Evolutionary conservation across 2,113 vertebrate genomes (phyloP).

Genomic region (Cheilinus undulatus): DNA sequence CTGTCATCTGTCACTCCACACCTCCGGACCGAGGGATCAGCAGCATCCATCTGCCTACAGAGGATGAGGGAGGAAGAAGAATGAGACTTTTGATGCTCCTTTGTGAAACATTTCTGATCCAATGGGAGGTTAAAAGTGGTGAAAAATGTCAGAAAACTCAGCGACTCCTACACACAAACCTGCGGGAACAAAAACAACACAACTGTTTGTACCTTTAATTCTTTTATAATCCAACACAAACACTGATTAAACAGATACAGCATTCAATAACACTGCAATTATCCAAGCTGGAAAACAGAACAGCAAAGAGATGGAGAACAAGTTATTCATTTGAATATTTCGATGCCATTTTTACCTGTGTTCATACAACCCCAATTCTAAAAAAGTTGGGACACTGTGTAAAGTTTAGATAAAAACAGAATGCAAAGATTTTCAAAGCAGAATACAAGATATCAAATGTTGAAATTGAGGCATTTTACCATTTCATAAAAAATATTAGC

Average conservation of each 20-base stretch:
- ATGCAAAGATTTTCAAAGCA: too few relatives aligned
- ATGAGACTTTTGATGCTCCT: constrained; percentile 28
- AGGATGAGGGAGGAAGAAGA: not conserved
- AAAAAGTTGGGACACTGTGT: too few relatives aligned
- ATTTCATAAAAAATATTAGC: too few relatives aligned
- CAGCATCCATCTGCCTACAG: constrained; percentile 57
- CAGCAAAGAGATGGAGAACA: too few relatives aligned
- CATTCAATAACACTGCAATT: too few relatives aligned
- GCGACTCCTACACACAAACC: constrained; percentile 39
- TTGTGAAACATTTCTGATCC: constrained; percentile 35
- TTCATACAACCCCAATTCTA: too few relatives aligned
- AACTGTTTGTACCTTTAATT: constrained; percentile 14
- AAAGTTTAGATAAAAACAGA: too few relatives aligned
- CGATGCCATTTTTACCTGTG: too few relatives aligned
- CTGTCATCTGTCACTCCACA: constrained; percentile 66
- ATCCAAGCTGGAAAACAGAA: too few relatives aligned
- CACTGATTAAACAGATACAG: not conserved
- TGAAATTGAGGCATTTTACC: too few relatives aligned
- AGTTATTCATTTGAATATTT: too few relatives aligned
- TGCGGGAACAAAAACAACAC: constrained; percentile 13
- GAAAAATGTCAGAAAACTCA: constrained; percentile 37
- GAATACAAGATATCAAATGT: too few relatives aligned
- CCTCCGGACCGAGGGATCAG: constrained; percentile 49
- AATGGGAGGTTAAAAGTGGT: constrained; percentile 39
- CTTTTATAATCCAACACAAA: constrained; percentile 33